Base-by-base conservation (phyloP, 2,797 vertebrate genomes). In the Lateolabrax maculatus region DNA sequence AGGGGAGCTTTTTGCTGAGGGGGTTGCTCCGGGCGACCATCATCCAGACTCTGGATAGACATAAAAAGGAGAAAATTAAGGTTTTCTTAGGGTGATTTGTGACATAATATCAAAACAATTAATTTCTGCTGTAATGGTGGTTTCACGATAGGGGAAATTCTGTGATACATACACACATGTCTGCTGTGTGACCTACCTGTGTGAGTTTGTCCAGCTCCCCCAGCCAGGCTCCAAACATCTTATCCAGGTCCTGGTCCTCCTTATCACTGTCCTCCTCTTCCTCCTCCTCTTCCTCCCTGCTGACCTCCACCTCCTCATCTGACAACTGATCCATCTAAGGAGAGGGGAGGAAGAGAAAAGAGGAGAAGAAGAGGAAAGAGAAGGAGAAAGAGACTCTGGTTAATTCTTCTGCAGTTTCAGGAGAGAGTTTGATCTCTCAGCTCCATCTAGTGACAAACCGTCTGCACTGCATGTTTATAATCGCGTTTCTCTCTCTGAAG, bases 191-290 rank as follows among this genome's bases (percentile, higher is more conserved):
- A 34, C 31, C 31, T 75, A 94, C 97, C 97, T 99, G 97, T 55
- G 98, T 99, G 58, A 99, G 98, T 88, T 97, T 99, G 90, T 99
- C 98, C 81, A 99, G 95, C 80, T 99, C 98, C 43, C 98, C 98
- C 21, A 99, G 94, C 98, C 98, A 99, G 60, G 97, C 98, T 75
- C 98, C 98, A 93, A 99, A 99, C 98, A 99, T 99, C 93, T 99
- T 97, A 87, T 99, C 98, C 63, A 99, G 94, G 89, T 99, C 98
- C 90, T 99, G 97, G 90, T 99, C 98, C 85, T 99, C 98, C 87
- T 99, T 98, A 90, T 99, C 98, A 37, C 98, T 99, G 80, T 99
- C 98, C 92, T 98, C 98, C 90, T 93, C 93, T 29, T 93, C 92
- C 34, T 93, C 92, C 29, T 89, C 92, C 51, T 85, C 92, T n/a